A percentile compares a stretch with the other conserved stretches of the same genome.
Conservation (phyloP, 2,888 invertebrate species). For the Tipula unca region DNA sequence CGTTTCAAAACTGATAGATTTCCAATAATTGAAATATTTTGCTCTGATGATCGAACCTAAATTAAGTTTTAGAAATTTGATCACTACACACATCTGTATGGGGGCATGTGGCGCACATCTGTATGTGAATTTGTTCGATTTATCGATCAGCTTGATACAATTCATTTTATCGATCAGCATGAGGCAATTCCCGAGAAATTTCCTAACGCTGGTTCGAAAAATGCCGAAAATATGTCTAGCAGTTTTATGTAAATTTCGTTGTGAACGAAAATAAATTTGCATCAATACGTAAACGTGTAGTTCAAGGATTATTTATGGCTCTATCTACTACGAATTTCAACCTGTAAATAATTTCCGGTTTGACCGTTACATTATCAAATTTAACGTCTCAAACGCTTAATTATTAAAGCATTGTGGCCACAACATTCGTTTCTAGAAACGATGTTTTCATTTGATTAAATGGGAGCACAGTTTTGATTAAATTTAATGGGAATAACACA, state of each 20-base stretch:
- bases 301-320: neutral
- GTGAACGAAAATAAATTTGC: neutral
- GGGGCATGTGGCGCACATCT: neutral
- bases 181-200: neutral
- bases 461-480: no score
- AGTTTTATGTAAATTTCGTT: neutral
- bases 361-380: neutral
- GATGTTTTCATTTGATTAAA: no score
- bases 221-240: neutral
- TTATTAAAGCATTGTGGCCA: neutral
- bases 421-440: no score
- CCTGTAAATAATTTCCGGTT: neutral
- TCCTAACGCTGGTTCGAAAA: neutral
- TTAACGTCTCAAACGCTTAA: neutral
- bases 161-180: neutral
- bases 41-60: neutral
- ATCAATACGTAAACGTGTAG: neutral
- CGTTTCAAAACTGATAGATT: neutral
- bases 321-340: neutral
- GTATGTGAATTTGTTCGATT: neutral
- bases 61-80: neutral
- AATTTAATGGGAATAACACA: no score
- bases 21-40: neutral
- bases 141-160: neutral
- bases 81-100: neutral